Evolutionary conservation across 2,888 invertebrate species (phyloP).

Genomic region (Lamproptera curius): DNA sequence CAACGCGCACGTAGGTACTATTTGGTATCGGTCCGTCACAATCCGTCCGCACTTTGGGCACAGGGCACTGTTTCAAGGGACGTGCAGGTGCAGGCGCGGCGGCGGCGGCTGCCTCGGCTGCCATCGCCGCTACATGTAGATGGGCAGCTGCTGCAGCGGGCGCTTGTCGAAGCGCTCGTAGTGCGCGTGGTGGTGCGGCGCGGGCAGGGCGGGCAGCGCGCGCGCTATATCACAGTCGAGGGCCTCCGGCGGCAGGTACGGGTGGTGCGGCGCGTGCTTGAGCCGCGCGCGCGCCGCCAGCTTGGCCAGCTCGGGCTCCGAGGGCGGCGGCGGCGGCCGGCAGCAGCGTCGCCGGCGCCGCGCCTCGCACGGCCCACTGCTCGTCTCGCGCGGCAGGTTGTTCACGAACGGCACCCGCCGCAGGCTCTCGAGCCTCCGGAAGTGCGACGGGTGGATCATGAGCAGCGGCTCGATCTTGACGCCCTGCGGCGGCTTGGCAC

Average conservation of each 20-base stretch:
- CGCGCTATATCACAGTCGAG: conserved; percentile 70
- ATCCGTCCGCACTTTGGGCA: conserved; percentile 6
- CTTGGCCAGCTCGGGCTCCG: conserved; percentile 36
- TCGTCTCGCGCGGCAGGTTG: conserved; percentile 83
- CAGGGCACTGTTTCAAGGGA: not conserved
- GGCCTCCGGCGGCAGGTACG: conserved; percentile 40
- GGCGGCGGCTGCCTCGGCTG: too few species aligned
- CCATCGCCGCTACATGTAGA: conserved; percentile 68
- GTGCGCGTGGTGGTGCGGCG: conserved; percentile 53
- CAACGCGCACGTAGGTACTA: conserved; percentile 22
- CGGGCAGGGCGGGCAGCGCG: conserved; percentile 55
- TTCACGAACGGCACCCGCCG: conserved; percentile 90
- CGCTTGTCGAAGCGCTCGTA: conserved; percentile 74
- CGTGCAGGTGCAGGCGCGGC: conserved; percentile 58
- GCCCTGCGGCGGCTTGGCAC: conserved; percentile 91
- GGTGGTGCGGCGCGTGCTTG: conserved; percentile 34
- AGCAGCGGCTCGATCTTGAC: conserved; percentile 89
- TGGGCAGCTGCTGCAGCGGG: conserved; percentile 72
- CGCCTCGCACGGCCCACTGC: conserved; percentile 44
- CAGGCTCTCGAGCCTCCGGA: conserved; percentile 91
- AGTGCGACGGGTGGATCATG: conserved; percentile 94
- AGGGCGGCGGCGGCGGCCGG: conserved; percentile 38
- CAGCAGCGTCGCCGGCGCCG: conserved; percentile 33
- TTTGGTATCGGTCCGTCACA: conserved; percentile 19
- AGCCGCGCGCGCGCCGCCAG: conserved; percentile 35